These are phyloP conservation scores for Eulimnadia texana DNA, from an alignment of 1,140 invertebrate genomes.

Conservation along the genomic window DNA sequence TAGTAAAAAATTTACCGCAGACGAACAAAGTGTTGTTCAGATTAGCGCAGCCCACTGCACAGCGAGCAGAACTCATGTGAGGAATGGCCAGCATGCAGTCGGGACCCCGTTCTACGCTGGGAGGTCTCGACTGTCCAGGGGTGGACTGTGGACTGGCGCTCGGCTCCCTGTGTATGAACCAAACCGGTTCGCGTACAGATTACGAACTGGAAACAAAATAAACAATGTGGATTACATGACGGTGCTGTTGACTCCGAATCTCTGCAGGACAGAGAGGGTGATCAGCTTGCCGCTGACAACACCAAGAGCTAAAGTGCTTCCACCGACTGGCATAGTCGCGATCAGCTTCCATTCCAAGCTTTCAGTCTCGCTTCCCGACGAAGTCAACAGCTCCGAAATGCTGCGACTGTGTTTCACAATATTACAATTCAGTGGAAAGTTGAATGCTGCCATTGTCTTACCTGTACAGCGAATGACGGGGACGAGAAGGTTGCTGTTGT, in stretches of 20 bases:
- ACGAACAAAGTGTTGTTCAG: constrained; percentile 51
- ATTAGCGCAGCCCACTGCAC: constrained; percentile 56
- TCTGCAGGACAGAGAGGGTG: constrained; percentile 45
- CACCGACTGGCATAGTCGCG: constrained; percentile 29
- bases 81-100: constrained; percentile 45
- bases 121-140: constrained; percentile 16
- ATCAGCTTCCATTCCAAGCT: constrained; percentile 51
- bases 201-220: not conserved
- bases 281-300: constrained; percentile 44
- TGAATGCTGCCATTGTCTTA: not conserved
- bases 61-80: constrained; percentile 50
- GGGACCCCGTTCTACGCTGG: constrained; percentile 22
- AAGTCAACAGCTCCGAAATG: constrained; percentile 15
- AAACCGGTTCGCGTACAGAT: not conserved
- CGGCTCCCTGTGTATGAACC: not conserved
- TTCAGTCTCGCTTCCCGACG: constrained; percentile 30
- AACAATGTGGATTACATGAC: constrained; percentile 1
- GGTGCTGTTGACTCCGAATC: constrained; percentile 34
- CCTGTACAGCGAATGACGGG: constrained; percentile 13
- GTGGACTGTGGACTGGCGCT: constrained; percentile 9
- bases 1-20: constrained; percentile 40
- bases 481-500: constrained; percentile 9
- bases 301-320: constrained; percentile 45
- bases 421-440: not conserved
- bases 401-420: constrained; percentile 15